A percentile compares a stretch with the other conserved stretches of the same genome.
phyloP scores from a whole-genome alignment of 1,140 invertebrate species.

The Eciton burchellii region DNA sequence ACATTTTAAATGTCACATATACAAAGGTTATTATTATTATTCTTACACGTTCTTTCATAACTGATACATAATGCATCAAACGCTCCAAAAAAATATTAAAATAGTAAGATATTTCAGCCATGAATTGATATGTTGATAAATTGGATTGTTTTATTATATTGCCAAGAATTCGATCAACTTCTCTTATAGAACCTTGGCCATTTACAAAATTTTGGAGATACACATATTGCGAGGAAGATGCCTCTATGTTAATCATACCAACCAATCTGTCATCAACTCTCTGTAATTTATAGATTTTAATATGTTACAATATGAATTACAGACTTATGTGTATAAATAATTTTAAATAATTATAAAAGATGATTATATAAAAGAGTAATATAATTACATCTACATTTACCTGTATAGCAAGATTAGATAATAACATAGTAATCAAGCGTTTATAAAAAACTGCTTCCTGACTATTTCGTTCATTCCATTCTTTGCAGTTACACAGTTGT shows the following conservation, averaged over 20 bases:
- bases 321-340: conserved; percentile 1
- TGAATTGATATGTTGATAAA: conserved; percentile 15
- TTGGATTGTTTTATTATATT: conserved; percentile 67
- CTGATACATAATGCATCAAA: neutral
- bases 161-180: conserved; percentile 76
- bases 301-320: neutral
- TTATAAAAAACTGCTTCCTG: conserved; percentile 71
- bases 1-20: conserved; percentile 15
- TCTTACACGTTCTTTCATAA: conserved; percentile 69
- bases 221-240: conserved; percentile 71
- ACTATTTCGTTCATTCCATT: conserved; percentile 12
- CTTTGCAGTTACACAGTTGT: neutral
- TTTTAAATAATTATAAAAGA: neutral
- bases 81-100: conserved; percentile 38
- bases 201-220: conserved; percentile 70
- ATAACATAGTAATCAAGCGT: conserved; percentile 74
- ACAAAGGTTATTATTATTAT: conserved; percentile 25
- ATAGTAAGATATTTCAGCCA: conserved; percentile 36
- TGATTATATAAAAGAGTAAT: conserved; percentile 14
- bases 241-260: conserved; percentile 71
- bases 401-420: conserved; percentile 72
- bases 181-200: conserved; percentile 71
- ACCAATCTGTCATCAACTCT: conserved; percentile 59
- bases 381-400: conserved; percentile 57
- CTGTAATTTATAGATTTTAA: conserved; percentile 59